Base-by-base conservation (phyloP, 2,797 vertebrate genomes). In the Microchirus variegatus region DNA sequence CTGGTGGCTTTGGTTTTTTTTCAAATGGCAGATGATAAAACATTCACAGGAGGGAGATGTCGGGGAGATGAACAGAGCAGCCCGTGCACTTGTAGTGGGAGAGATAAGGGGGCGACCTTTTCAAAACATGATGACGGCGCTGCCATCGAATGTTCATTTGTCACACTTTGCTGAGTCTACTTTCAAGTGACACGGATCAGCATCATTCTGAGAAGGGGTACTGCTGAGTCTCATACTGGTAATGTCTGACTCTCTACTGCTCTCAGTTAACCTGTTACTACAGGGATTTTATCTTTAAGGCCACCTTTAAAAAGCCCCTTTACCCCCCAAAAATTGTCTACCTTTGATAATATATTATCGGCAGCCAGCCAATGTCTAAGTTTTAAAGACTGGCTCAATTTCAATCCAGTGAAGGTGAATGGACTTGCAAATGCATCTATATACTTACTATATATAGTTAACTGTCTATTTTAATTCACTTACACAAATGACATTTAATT, bases 111-210 rank as follows among this genome's bases (percentile, higher is more conserved):
- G 58, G 53, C 56, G 76, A 87, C 84, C 80, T 89, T 88, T 87
- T 87, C 76, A 70, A 84, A 77, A 51, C 26, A n/a, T 70, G 36
- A 45, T 54, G 75, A 77, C 65, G 81, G 53, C 1, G 4, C 62
- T 59, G 70, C 59, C 57, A 58, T 63, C 37, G 58, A 77, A 78
- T 70, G 55, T 70, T 84, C 84, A 75, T 88, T 85, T 85, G 77
- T 84, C 77, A 87, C 76, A 75, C 72, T 81, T 86, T 86, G 79
- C 81, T 64, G 79, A 79, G 63, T 84, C 74, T 57, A 56, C 80
- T 83, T 80, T 71, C 46, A 82, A 70, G 81, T 76, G 79, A 86
- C 81, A 84, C 16, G 69, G 70, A 85, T 86, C 78, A 73, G 75
- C 73, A 73, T 85, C 70, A 51, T 63, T 58, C 19, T 48, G 63